A percentile compares a stretch with the other conserved stretches of the same genome.
These are phyloP conservation scores for Nectonema munidae DNA, from an alignment of 2,888 invertebrate genomes.

Conservation along the genomic window DNA sequence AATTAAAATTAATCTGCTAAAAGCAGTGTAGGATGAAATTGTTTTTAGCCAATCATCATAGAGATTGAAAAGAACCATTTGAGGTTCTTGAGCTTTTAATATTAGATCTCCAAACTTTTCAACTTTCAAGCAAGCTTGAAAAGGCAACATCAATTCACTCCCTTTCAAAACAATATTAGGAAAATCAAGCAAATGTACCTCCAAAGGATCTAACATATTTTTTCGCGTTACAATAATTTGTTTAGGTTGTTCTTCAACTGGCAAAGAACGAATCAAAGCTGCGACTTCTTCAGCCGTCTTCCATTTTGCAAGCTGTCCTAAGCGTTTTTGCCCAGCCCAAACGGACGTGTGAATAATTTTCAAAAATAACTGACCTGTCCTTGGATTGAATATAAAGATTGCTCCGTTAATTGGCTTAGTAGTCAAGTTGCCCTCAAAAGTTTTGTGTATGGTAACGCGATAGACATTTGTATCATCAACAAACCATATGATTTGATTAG, in stretches of 20 bases:
- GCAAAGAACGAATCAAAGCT: constrained; percentile 78
- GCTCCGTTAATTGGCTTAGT: constrained; percentile 98
- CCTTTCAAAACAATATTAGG: constrained; percentile 99
- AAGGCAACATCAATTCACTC: constrained; percentile 79
- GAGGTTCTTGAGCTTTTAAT: constrained; percentile 88
- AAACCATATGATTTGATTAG: constrained; percentile 99
- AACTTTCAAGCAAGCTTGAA: constrained; percentile 81
- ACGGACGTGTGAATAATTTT: constrained; percentile 99
- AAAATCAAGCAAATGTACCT: constrained; percentile 84
- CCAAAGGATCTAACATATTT: constrained; percentile 97
- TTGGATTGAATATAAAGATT: constrained; percentile 95
- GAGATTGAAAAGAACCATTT: constrained; percentile 95
- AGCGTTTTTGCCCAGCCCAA: constrained; percentile 98
- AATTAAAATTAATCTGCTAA: constrained; percentile 77
- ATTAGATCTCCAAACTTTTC: constrained; percentile 98
- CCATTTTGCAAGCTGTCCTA: constrained; percentile 96
- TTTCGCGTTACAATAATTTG: constrained; percentile 98
- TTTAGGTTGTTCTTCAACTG: constrained; percentile 96
- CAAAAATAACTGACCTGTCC: constrained; percentile 86
- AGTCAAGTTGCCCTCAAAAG: constrained; percentile 91
- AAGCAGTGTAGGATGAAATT: constrained; percentile 91
- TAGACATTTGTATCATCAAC: constrained; percentile 99
- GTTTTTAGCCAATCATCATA: constrained; percentile 99
- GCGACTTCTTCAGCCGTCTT: constrained; percentile 99
- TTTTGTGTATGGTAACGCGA: constrained; percentile 95